Evolutionary conservation across 2,113 vertebrate genomes (phyloP).

Genomic region (Entelurus aequoreus): DNA sequence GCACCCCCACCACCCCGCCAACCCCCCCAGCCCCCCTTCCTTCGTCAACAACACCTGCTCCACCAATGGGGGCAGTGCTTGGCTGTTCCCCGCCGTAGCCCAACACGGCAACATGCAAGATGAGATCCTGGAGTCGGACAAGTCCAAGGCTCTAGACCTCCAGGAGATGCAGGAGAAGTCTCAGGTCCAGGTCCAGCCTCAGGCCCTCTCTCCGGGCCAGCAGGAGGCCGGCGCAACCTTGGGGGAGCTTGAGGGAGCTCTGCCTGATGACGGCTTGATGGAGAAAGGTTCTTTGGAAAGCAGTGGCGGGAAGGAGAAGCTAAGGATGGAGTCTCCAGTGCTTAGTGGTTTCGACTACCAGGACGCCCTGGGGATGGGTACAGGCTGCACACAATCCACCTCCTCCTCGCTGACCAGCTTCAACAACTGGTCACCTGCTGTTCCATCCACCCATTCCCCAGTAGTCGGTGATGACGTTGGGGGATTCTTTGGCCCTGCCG

Average conservation of each 20-base stretch:
- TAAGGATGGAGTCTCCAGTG: slow-evolving; percentile 91
- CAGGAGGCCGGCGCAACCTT: slow-evolving; percentile 86
- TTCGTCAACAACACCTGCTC: slow-evolving; percentile 95
- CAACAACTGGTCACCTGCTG: slow-evolving; percentile 97
- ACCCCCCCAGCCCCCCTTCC: slow-evolving; percentile 87
- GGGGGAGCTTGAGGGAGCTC: slow-evolving; percentile 83
- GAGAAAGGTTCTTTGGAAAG: slow-evolving; percentile 86
- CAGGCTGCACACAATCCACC: slow-evolving; percentile 82
- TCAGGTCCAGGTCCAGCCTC: slow-evolving; percentile 65
- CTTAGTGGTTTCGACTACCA: slow-evolving; percentile 95
- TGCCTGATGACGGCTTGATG: slow-evolving; percentile 81
- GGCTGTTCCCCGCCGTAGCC: slow-evolving; percentile 92
- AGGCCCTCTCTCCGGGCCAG: slow-evolving; percentile 84
- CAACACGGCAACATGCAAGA: slow-evolving; percentile 94
- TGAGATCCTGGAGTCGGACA: slow-evolving; percentile 96
- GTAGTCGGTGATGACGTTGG: slow-evolving; percentile 91
- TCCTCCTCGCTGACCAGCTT: slow-evolving; percentile 93
- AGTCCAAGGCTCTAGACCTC: slow-evolving; percentile 92
- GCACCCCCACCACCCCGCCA: slow-evolving; percentile 90
- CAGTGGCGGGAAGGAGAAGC: slow-evolving; percentile 85
- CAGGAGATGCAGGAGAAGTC: slow-evolving; percentile 91
- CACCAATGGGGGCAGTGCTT: slow-evolving; percentile 91
- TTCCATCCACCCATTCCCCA: slow-evolving; percentile 89
- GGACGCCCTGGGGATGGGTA: slow-evolving; percentile 87
- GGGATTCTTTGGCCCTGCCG: slow-evolving; percentile 91